Evolutionary conservation across 2,888 invertebrate genomes (phyloP).

Genomic region (Drosophila quinaria): DNA sequence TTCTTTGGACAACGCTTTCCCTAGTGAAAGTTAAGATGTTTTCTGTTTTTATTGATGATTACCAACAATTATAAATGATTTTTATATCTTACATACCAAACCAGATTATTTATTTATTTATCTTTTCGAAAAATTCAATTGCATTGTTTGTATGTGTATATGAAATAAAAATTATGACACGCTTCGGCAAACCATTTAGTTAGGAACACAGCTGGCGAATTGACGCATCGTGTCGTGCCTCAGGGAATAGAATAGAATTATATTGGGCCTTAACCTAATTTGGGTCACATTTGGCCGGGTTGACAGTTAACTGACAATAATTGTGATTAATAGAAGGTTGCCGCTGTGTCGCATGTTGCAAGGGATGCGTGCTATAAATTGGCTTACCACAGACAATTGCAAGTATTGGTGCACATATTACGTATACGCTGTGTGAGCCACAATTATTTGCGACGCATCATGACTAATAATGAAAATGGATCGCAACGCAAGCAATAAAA

Average conservation of each 20-base stretch:
- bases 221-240: not conserved
- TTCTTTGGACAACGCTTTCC: too few relatives aligned
- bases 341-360: constrained; percentile 28
- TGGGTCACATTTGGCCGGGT: constrained; percentile 21
- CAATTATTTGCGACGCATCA: constrained; percentile 8
- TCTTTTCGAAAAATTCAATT: not conserved
- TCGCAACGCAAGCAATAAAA: constrained; percentile 18
- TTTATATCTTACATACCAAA: not conserved
- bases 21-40: too few relatives aligned
- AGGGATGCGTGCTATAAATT: constrained; percentile 19
- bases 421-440: constrained; percentile 29
- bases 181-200: not conserved
- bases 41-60: not conserved
- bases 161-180: not conserved
- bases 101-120: too few relatives aligned
- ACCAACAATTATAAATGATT: not conserved
- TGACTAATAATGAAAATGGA: constrained; percentile 17
- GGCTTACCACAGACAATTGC: constrained; percentile 30
- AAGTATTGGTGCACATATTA: constrained; percentile 35
- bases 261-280: constrained; percentile 12
- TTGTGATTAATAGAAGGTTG: constrained; percentile 67
- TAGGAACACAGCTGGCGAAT: constrained; percentile 15
- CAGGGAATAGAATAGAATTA: not conserved
- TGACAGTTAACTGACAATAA: constrained; percentile 58
- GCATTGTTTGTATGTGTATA: not conserved